phyloP scores from a whole-genome alignment of 2,888 invertebrate species.

The Oxystoma pomonae region DNA sequence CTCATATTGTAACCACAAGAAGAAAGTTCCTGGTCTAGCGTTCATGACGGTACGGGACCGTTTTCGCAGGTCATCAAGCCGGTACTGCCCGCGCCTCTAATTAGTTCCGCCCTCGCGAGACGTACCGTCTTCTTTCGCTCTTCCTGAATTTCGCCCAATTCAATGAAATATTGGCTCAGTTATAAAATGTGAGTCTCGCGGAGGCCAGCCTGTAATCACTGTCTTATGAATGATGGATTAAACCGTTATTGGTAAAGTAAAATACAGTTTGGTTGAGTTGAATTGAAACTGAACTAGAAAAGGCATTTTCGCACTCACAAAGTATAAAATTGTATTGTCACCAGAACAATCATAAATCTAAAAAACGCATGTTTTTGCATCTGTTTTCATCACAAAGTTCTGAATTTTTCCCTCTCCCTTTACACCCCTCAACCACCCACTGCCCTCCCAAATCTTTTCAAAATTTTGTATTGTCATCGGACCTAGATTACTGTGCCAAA shows the following conservation, averaged over 20 bases:
- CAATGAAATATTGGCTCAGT: neutral
- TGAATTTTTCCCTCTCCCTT: no score
- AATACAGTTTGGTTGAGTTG: neutral
- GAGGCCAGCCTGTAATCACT: neutral
- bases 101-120: neutral
- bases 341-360: no score
- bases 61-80: neutral
- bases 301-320: no score
- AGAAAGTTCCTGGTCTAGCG: neutral
- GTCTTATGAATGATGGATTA: neutral
- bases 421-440: no score
- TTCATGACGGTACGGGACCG: neutral
- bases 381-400: no score
- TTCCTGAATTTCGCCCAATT: neutral
- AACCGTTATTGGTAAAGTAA: neutral
- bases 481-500: no score
- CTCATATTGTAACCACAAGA: no score
- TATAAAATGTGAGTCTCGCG: neutral
- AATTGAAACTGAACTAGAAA: no score
- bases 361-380: no score
- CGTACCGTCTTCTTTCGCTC: neutral
- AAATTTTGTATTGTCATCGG: no score
- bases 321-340: no score
- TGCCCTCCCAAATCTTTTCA: no score
- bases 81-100: neutral